These are phyloP conservation scores for Sialia sialis DNA, from an alignment of 2,113 vertebrate species.

Conservation along the genomic window DNA sequence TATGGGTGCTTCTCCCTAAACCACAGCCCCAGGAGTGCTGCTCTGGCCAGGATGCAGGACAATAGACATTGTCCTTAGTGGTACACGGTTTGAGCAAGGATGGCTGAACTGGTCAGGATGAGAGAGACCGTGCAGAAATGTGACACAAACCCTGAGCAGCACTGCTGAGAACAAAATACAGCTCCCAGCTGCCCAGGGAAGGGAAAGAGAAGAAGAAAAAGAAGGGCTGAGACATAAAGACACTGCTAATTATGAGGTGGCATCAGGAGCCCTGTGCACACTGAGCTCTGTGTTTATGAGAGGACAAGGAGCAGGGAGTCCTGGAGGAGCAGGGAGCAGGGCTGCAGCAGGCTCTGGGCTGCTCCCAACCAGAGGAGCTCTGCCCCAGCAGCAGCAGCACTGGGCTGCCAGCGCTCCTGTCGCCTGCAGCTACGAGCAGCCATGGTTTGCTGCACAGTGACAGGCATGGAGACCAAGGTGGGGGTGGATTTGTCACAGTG, in stretches of 20 bases:
- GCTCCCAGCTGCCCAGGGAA: neutral
- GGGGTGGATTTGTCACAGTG: constrained; percentile 32
- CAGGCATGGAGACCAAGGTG: constrained; percentile 46
- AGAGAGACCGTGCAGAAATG: neutral
- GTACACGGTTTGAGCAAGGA: neutral
- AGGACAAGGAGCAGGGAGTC: neutral
- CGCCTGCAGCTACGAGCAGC: neutral
- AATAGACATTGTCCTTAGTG: constrained; percentile 25
- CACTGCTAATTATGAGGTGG: neutral
- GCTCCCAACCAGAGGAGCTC: neutral
- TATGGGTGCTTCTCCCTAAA: neutral
- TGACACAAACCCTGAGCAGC: neutral
- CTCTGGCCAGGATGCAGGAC: neutral
- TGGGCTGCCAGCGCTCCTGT: neutral
- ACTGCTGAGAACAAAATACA: neutral
- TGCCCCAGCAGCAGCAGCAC: neutral
- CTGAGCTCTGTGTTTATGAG: neutral
- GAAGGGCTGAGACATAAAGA: neutral
- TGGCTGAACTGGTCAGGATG: neutral
- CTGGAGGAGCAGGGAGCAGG: neutral
- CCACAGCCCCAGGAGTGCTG: neutral
- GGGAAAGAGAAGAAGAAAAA: neutral
- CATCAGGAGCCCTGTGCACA: neutral
- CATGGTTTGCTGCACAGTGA: constrained; percentile 6
- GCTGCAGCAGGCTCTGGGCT: neutral